A percentile compares a stretch with the other conserved stretches of the same genome.
Evolutionary conservation across 2,113 vertebrate species (phyloP).

Genomic region (Silurus asotus): DNA sequence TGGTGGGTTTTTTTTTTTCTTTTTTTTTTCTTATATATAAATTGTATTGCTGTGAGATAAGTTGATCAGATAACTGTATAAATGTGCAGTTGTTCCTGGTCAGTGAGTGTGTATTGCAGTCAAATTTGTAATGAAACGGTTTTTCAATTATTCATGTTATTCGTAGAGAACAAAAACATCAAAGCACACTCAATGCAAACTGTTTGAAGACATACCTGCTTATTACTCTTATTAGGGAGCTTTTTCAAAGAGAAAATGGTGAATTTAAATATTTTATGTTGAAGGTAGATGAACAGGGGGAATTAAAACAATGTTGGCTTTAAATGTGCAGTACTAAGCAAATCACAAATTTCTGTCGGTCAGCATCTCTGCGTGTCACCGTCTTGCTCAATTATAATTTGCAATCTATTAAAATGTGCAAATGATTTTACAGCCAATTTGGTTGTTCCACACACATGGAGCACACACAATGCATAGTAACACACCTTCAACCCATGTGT

Average conservation of each 20-base stretch:
- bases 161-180: neutral
- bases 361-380: neutral
- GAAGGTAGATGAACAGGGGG: neutral
- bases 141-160: neutral
- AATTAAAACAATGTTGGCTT: neutral
- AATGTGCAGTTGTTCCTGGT: neutral
- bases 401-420: constrained; percentile 19
- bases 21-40: neutral
- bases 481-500: neutral
- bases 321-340: constrained; percentile 32
- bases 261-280: constrained; percentile 17
- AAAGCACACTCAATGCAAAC: neutral
- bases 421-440: constrained; percentile 1
- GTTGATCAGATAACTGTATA: neutral
- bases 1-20: neutral
- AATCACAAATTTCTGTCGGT: constrained; percentile 4
- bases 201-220: neutral
- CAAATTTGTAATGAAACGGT: neutral
- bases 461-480: constrained; percentile 14
- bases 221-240: neutral
- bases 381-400: constrained; percentile 27
- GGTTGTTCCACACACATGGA: neutral
- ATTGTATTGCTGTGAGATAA: neutral
- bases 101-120: neutral
- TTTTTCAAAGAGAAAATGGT: constrained; percentile 20